phyloP scores from a whole-genome alignment of 2,888 invertebrate genomes.

The Cylloceria caligata region DNA sequence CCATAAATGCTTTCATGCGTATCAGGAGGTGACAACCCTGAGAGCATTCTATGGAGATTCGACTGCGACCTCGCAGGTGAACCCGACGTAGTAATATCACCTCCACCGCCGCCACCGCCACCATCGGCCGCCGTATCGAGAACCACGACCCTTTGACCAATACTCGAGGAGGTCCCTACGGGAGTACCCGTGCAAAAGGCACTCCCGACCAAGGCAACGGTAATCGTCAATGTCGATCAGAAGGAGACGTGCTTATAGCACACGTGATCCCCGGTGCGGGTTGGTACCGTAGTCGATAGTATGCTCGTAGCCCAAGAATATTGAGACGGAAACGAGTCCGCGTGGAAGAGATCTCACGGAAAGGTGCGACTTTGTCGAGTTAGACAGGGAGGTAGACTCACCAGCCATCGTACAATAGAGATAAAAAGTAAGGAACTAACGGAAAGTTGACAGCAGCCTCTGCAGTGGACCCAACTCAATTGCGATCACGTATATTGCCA shows the following conservation, averaged over 20 bases:
- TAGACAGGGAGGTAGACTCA: conserved; percentile 9
- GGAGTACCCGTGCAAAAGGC: conserved; percentile 81
- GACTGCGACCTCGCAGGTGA: conserved; percentile 84
- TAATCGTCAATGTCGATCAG: conserved; percentile 80
- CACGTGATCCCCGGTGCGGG: conserved; percentile 76
- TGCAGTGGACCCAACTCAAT: conserved; percentile 9
- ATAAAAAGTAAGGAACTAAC: conserved; percentile 9
- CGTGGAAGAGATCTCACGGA: neutral
- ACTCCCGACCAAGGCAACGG: conserved; percentile 77
- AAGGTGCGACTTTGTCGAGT: conserved; percentile 28
- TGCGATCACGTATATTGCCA: conserved; percentile 23
- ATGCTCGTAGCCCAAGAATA: conserved; percentile 51
- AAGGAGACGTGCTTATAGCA: conserved; percentile 83
- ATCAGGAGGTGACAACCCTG: conserved; percentile 84
- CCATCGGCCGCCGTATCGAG: conserved; percentile 80
- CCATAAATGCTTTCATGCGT: neutral
- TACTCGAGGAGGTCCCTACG: conserved; percentile 83
- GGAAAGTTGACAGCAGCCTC: conserved; percentile 3
- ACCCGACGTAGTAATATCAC: conserved; percentile 82
- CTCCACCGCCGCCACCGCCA: conserved; percentile 79
- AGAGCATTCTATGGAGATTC: conserved; percentile 83
- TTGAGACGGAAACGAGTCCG: conserved; percentile 28
- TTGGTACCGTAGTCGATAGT: conserved; percentile 65
- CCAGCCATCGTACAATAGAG: conserved; percentile 19
- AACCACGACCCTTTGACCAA: conserved; percentile 84